These are phyloP conservation scores for Spea hammondii DNA, from an alignment of 2,797 vertebrate genomes.

Conservation along the genomic window DNA sequence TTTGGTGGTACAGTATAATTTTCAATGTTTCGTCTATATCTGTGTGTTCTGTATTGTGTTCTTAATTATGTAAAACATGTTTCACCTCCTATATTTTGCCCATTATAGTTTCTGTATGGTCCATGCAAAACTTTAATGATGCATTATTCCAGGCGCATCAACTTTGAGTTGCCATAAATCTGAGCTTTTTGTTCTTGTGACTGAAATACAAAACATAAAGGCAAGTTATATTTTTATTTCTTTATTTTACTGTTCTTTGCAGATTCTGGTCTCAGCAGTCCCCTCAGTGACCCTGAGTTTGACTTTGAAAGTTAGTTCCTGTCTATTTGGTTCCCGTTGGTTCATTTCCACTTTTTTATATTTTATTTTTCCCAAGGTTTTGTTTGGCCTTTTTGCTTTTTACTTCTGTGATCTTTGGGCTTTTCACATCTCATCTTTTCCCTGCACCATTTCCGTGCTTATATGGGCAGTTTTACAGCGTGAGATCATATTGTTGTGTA, in stretches of 20 bases:
- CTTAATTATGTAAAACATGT: background rate
- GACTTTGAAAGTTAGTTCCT: conserved; percentile 96
- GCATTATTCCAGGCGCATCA: conserved; percentile 2
- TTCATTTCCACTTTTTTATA: conserved; percentile 60
- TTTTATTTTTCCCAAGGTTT: conserved; percentile 23
- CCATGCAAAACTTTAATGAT: conserved; percentile 6
- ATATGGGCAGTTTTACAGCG: conserved; percentile 69
- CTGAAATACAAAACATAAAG: conserved; percentile 57
- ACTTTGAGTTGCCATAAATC: background rate
- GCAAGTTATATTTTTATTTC: conserved; percentile 67
- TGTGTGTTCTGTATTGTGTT: too few species aligned
- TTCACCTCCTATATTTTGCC: background rate
- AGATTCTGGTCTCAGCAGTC: conserved; percentile 98
- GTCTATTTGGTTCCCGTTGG: conserved; percentile 71
- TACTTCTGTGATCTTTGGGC: conserved; percentile 63
- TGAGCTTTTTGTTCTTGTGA: conserved; percentile 56
- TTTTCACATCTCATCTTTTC: conserved; percentile 71
- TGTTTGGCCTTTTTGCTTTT: conserved; percentile 55
- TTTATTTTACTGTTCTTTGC: conserved; percentile 87
- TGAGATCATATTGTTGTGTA: conserved; percentile 25
- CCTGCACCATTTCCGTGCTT: conserved; percentile 65
- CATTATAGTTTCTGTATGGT: background rate
- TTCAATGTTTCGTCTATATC: background rate
- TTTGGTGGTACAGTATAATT: background rate
- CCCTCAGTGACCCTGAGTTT: conserved; percentile 93